These are phyloP conservation scores for Hypanus sabinus DNA, from an alignment of 2,113 vertebrate genomes.

Conservation along the genomic window DNA sequence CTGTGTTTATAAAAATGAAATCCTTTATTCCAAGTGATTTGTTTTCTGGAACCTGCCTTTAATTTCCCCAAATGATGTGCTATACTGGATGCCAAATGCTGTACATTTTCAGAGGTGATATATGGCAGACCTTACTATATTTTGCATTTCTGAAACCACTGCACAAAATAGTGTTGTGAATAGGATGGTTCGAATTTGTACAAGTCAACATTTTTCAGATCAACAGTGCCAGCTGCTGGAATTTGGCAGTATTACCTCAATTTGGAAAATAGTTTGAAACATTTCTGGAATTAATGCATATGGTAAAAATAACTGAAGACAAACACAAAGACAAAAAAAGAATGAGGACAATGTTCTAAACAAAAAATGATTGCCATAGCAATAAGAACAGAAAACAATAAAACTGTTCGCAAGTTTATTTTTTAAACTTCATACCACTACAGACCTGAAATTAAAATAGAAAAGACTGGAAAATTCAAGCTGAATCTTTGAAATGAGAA, in stretches of 20 bases:
- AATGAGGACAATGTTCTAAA: background rate
- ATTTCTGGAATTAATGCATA: background rate
- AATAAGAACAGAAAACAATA: background rate
- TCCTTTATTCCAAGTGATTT: background rate
- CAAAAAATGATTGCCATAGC: background rate
- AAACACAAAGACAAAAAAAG: no score
- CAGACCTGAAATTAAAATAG: no score
- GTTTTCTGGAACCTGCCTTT: background rate
- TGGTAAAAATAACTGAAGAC: no score
- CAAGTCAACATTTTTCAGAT: background rate
- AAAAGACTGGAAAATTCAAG: no score
- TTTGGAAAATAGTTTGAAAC: background rate
- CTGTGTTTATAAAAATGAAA: background rate
- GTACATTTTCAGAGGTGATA: background rate
- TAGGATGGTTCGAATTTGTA: background rate
- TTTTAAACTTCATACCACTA: no score
- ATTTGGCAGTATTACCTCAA: background rate
- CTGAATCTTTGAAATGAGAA: no score
- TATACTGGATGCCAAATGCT: background rate
- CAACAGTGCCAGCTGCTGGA: conserved; percentile 8
- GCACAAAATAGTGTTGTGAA: background rate
- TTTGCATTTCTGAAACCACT: background rate
- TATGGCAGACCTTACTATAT: background rate
- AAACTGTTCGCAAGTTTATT: no score
- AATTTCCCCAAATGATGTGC: background rate